Evolutionary conservation across 2,888 invertebrate species (phyloP), one percentile per base, ranked within the genome.

Genomic region (Aethes cnicana): DNA sequence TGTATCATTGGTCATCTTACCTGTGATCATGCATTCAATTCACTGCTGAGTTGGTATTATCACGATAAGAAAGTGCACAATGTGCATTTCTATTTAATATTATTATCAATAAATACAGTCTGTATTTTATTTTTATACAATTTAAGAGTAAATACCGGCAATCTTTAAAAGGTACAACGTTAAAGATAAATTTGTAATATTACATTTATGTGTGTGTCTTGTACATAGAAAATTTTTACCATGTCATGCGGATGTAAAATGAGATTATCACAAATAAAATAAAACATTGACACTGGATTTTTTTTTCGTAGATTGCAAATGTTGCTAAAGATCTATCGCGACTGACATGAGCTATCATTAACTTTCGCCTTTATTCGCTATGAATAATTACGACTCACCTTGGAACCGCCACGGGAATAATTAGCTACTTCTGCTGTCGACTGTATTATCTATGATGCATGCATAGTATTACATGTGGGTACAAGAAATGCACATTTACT

Each of bases 221-320:
- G 88, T 89, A 88, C 77, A 87, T 88, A 87, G 70, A 72, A 78
- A 81, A 82, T 85, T 86, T 86, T 79, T 85, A 87, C 84, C 77
- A 80, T 81, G 78, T 84, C 83, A 78, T 79, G 75, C 68, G 80
- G 75, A 81, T 85, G 84, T 86, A 79, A 84, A 84, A 86, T 84
- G 87, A 89, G 88, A 89, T 89, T 88, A 88, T 81, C 78, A 74
- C 69, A 78, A 85, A 80, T 79, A 82, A n/a, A 87, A 83, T 81
- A 82, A 77, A 81, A 80, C 74, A 82, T 81, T 84, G 84, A 84
- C 78, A 79, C 74, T 81, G 78, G 77, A 17, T 20, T 54, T 63
- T 58, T 57, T 48, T 43, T 46, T 53, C 47, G 8, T 25, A 21
- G 20, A 18, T 9, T 9, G 52, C 62, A 59, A 3, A 28, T 28